Evolutionary conservation across 2,797 vertebrate genomes (phyloP).

Genomic region (Bucorvus abyssinicus): DNA sequence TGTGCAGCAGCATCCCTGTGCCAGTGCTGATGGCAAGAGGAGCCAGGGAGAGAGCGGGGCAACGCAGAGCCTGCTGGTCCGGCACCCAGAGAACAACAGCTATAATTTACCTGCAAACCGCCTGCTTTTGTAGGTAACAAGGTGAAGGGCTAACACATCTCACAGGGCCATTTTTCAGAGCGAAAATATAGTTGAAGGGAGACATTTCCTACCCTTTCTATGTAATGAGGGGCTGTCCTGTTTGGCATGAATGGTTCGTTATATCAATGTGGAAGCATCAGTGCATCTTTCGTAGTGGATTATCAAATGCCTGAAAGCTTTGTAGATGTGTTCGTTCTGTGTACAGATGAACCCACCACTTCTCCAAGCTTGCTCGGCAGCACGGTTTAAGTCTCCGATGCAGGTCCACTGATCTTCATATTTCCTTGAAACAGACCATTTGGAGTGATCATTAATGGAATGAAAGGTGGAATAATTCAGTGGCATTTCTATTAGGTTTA

Average conservation of each 20-base stretch:
- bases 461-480: slow-evolving; percentile 70
- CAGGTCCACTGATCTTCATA: slow-evolving; percentile 81
- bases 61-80: background rate
- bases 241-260: background rate
- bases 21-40: rapidly evolving
- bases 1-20: rapidly evolving
- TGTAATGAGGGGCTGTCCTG: background rate
- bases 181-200: background rate
- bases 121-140: background rate
- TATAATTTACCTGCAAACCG: background rate
- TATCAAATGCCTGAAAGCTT: slow-evolving; percentile 80
- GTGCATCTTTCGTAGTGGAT: slow-evolving; percentile 77
- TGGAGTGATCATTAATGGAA: slow-evolving; percentile 87
- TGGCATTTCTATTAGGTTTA: slow-evolving; percentile 75
- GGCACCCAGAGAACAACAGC: background rate
- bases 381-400: slow-evolving; percentile 90
- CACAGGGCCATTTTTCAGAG: background rate
- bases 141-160: background rate
- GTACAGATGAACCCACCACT: slow-evolving; percentile 88
- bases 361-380: slow-evolving; percentile 79
- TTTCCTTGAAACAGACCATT: slow-evolving; percentile 87
- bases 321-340: slow-evolving; percentile 80
- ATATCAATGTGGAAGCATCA: background rate
- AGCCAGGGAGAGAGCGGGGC: background rate
- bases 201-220: background rate